These are phyloP conservation scores for Zaprionus capensis DNA, from an alignment of 1,140 invertebrate species.

Conservation along the genomic window DNA sequence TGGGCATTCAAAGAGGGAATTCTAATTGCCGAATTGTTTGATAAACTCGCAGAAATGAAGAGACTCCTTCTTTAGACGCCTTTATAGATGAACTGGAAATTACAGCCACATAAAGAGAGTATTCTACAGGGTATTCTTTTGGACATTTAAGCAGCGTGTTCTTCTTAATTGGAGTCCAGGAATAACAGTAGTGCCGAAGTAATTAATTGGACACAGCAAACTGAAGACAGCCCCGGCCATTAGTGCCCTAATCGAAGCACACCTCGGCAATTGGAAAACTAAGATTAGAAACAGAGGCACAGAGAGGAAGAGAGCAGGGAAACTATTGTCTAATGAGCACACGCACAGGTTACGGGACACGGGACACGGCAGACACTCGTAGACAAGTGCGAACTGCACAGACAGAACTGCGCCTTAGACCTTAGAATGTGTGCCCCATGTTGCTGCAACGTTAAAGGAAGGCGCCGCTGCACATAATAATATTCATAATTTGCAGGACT, in stretches of 20 bases:
- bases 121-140: neutral
- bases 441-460: neutral
- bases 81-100: neutral
- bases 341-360: neutral
- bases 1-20: too few relatives aligned
- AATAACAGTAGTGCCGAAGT: slow-evolving; percentile 29
- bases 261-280: slow-evolving; percentile 21
- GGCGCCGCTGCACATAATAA: slow-evolving; percentile 13
- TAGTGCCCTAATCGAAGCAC: slow-evolving; percentile 24
- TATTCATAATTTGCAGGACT: slow-evolving; percentile 56
- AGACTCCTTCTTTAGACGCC: neutral
- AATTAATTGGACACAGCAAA: slow-evolving; percentile 36
- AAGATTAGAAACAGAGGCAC: slow-evolving; percentile 19
- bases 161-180: slow-evolving; percentile 35
- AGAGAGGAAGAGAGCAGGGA: neutral
- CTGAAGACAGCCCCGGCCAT: neutral
- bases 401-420: neutral
- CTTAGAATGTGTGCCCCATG: too few relatives aligned
- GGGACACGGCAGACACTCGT: neutral
- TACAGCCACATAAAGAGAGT: neutral
- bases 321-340: slow-evolving; percentile 39
- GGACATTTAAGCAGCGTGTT: slow-evolving; percentile 22
- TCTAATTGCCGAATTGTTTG: neutral
- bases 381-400: neutral
- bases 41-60: neutral